Base-by-base conservation (phyloP, 2,888 invertebrate species). In the Cyaniris semiargus region DNA sequence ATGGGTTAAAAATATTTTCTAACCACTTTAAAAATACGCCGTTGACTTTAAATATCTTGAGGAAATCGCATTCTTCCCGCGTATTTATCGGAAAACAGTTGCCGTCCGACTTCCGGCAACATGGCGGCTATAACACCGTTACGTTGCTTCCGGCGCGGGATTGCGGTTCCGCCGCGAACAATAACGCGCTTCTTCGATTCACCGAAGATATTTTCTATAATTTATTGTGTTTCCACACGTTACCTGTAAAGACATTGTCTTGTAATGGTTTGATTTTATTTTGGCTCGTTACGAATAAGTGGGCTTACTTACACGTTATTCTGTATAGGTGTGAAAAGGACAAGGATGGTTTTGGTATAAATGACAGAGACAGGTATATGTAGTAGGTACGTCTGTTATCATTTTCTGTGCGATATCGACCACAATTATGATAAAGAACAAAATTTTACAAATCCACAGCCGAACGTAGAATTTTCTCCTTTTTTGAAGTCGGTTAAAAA, bases 111-210 rank as follows among this genome's bases (percentile, higher is more conserved):
- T 79, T 77, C 80, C 81, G 79, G 78, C 78, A 75, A 38, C 34
- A 79, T 77, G 77, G 79, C 77, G 80, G 77, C 75, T 78, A 81
- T 86, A 89, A 89, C 82, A 82, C 83, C 84, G 86, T 89, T 89
- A 88, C 84, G 82, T 76, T 79, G 78, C 85, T 85, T 91, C 90
- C 91, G 87, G 82, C 83, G 81, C 86, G 87, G 86, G 87, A 91
- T 91, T 89, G 88, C 89, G 86, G 87, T 89, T 88, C 89, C 89
- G 88, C 81, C 83, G 80, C 84, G 60, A 74, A 74, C 44, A 60
- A 56, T 34, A 18, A 72, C 44, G 58, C 58, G 21, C 58, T 58
- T 58, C 58, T 58, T 58, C 21, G 58, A 58, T 1, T 58, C 21
- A 10, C 21, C 10, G 58, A 21, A n/a, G 21, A 10, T 21, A 58